These are phyloP conservation scores for Glyptemys insculpta DNA, from an alignment of 2,797 vertebrate genomes.

Conservation along the genomic window DNA sequence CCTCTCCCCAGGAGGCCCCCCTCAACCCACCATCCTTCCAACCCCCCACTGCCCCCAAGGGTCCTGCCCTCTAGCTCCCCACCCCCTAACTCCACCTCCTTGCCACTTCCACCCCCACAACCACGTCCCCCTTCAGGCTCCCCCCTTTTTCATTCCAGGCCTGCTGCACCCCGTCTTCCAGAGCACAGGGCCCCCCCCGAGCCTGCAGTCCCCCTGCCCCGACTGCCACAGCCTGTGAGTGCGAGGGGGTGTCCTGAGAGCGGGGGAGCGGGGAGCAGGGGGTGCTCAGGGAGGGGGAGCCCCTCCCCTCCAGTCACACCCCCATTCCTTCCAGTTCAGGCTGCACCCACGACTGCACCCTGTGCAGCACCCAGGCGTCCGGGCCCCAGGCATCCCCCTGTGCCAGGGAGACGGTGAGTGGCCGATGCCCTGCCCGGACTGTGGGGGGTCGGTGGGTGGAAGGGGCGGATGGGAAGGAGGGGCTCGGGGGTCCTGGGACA, in stretches of 20 bases:
- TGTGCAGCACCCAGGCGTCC: neutral
- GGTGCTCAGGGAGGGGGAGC: neutral
- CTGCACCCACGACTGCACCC: neutral
- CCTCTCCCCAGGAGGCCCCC: neutral
- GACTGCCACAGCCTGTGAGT: neutral
- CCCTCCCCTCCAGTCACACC: neutral
- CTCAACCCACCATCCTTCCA: no score
- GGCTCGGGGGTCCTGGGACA: neutral
- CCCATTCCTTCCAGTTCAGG: neutral
- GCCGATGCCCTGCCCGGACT: no score
- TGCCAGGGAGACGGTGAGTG: neutral
- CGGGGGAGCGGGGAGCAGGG: no score
- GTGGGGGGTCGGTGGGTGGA: neutral
- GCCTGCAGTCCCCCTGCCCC: neutral
- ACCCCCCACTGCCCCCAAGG: neutral
- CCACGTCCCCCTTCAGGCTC: neutral
- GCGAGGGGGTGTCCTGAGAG: neutral
- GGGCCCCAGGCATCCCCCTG: neutral
- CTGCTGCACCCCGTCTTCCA: slow-evolving; percentile 25
- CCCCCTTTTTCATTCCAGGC: neutral
- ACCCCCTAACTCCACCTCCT: neutral
- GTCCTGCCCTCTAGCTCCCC: neutral
- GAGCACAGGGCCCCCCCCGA: neutral
- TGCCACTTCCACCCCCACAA: neutral
- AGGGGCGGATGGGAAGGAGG: neutral